A percentile compares a stretch with the other conserved stretches of the same genome.
These are phyloP conservation scores for Capra hircus DNA, from an alignment of 2,113 vertebrate species.

Conservation along the genomic window DNA sequence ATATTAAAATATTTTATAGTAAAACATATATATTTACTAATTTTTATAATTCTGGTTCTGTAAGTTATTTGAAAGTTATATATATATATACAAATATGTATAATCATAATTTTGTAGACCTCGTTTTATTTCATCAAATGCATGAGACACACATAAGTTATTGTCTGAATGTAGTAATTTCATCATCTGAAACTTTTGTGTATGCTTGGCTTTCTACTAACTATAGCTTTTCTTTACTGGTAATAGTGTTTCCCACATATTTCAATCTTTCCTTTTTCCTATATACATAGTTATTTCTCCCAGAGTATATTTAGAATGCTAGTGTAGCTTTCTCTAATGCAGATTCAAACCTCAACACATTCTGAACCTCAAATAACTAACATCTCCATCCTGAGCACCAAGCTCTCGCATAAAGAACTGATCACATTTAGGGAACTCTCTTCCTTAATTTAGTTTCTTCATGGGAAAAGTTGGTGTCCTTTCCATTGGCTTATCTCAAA, in stretches of 20 bases:
- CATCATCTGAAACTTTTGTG: not conserved
- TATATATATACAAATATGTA: not conserved
- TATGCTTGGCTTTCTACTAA: not conserved
- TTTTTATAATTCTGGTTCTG: not conserved
- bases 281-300: not conserved
- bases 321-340: not conserved
- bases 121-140: not conserved
- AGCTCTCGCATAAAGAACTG: not conserved
- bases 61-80: not conserved
- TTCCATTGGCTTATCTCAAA: not conserved
- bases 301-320: not conserved
- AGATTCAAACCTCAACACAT: not conserved
- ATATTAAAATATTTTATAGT: no score
- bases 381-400: not conserved
- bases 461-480: not conserved
- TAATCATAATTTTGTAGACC: not conserved
- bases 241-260: not conserved
- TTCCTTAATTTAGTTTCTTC: not conserved
- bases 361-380: not conserved
- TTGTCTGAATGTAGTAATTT: not conserved
- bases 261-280: not conserved
- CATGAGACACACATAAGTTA: not conserved
- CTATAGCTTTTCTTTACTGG: not conserved
- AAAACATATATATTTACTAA: not conserved
- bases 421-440: not conserved